Evolutionary conservation across 1,140 invertebrate species (phyloP).

Genomic region (Arctopsyche grandis): DNA sequence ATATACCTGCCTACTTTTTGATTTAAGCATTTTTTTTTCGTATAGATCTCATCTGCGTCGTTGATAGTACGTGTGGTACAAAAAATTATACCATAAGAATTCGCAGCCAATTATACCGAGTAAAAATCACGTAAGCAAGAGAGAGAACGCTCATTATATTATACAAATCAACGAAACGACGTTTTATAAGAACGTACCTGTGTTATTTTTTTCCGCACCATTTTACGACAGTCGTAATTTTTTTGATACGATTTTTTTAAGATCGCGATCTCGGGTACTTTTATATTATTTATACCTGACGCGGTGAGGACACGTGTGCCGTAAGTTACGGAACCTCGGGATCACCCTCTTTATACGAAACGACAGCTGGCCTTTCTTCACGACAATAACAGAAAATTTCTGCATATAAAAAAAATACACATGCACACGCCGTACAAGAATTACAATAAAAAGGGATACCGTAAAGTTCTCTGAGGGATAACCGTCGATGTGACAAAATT

Average conservation of each 20-base stretch:
- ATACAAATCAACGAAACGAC: not conserved
- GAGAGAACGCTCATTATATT: slow-evolving; percentile 14
- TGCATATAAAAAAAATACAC: not conserved
- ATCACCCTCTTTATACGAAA: not conserved
- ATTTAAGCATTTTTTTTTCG: too few relatives aligned
- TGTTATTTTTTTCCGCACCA: too few relatives aligned
- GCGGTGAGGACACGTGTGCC: not conserved
- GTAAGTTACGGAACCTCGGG: not conserved
- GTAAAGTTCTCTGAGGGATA: slow-evolving; percentile 6
- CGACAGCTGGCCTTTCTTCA: not conserved
- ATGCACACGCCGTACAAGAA: not conserved
- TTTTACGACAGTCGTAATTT: too few relatives aligned
- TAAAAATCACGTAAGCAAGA: slow-evolving; percentile 11
- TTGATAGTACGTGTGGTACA: too few relatives aligned
- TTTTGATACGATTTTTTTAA: too few relatives aligned
- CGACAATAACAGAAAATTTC: slow-evolving; percentile 3
- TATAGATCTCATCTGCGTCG: too few relatives aligned
- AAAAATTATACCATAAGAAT: not conserved
- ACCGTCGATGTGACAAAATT: not conserved
- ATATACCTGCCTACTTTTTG: too few relatives aligned
- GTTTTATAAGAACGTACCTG: too few relatives aligned
- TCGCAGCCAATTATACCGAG: slow-evolving; percentile 1
- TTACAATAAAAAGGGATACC: not conserved
- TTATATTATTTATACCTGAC: slow-evolving; percentile 2
- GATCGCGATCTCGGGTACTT: not conserved